Evolutionary conservation across 1,140 invertebrate genomes (phyloP), one percentile per base, ranked within the genome.

Genomic region (Lordiphosa collinella): DNA sequence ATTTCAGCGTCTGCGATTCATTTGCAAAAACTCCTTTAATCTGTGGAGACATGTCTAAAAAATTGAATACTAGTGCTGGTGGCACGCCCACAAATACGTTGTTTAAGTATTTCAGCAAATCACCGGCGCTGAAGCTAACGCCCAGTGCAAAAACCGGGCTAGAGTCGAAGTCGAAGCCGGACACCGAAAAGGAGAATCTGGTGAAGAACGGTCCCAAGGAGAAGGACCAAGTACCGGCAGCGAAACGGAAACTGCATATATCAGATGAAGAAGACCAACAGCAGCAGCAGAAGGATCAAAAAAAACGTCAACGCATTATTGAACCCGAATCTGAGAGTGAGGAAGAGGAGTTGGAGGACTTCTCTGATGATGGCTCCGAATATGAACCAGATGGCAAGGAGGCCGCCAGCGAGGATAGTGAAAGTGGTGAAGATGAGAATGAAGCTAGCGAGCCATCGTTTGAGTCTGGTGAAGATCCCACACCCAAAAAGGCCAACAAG

Each of bases 71-170:
- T 1, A 87, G 79, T 48, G 68, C 44, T 11, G 63, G 73, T 13
- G 68, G 74, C 41, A 62, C 88, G 52, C 58, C 72, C 36, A 64
- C 57, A n/a, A 92, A 92, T 72, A 92, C 91, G 0, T 63, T 92
- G n/a, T 91, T 92, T 37, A 92, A 92, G 71, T 92, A 92, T 69
- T 92, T 92, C 60, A 56, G 88, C 9, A 91, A 91, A 86, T 91
- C 91, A 3, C 91, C 91, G 10, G 90, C 89, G 3, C 76, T 89
- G 4, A 80, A 91, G 88, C 61, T 90, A 64, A 84, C 58, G 38
- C 37, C 88, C 32, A 70, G 82, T 65, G 48, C 38, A 7, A 84
- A 49, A n/a, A 12, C 60, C 5, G 65, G 61, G 8, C 58, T 67
- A 1, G 70, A 52, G 12, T 66, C 67, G 16, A 51, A 52, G 12